Evolutionary conservation across 1,140 invertebrate species (phyloP), one percentile per base, ranked within the genome.

Genomic region (Drosophila prosaltans): DNA sequence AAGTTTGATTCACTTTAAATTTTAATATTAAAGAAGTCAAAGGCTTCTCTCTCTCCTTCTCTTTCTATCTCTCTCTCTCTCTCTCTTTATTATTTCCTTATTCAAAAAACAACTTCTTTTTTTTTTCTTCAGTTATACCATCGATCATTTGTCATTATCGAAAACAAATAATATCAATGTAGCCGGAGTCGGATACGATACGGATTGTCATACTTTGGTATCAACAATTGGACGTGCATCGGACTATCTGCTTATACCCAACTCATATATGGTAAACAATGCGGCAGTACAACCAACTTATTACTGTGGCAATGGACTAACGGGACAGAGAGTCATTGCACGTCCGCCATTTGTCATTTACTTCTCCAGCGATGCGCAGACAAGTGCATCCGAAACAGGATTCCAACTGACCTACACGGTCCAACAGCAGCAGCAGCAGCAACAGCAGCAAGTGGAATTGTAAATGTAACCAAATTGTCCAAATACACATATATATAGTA

Each of bases 161-260:
- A 89, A 89, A 48, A 66, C 62, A 28, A 78, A 36, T 21, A 78
- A 36, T 30, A 55, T 61, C 4, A 55, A 67, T 36, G 32, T 57
- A 5, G 3, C 70, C 9, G 85, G 84, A 45, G 66, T 85, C 1
- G 84, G 69, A 57, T 89, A 84, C 26, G 84, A 89, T 59, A 55
- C 54, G 41, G 81, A 89, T 16, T 89, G 84, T n/a, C 84, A 88
- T 24, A 90, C 80, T 39, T 80, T 85, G 7, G 85, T 89, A 32
- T 24, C 30, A 24, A 89, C 84, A 3, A 1, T 62, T 9, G 81
- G 85, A 40, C 84, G 81, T 16, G 71, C 68, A 6, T 70, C 78
- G 2, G 85, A 89, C 67, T 90, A 89, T 64, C 59, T 89, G 40
- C 26, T 80, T n/a, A 83, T 89, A 21, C 62, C 74, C 63, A 78